These are phyloP conservation scores for Aurelia sp. DNA, from an alignment of 30 jellyfish, hydroid and myxozoan genomes.

Conservation along the genomic window DNA sequence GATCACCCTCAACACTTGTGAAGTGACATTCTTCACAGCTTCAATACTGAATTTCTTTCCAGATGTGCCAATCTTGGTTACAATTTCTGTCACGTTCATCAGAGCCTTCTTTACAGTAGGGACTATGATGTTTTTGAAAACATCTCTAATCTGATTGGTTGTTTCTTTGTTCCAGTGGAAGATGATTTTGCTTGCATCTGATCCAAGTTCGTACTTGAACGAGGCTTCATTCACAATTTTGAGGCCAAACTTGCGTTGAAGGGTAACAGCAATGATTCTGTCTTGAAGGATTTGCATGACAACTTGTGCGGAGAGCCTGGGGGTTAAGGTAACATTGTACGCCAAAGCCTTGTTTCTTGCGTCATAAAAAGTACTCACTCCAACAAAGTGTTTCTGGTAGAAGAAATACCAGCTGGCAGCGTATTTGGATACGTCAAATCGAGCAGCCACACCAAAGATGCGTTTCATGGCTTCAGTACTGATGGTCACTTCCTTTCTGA, in stretches of 20 bases:
- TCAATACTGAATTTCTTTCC: constrained; percentile 49
- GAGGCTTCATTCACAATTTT: constrained; percentile 82
- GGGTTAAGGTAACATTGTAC: constrained; percentile 84
- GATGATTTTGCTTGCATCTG: constrained; percentile 74
- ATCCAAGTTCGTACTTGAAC: constrained; percentile 74
- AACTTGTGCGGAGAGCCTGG: constrained; percentile 76
- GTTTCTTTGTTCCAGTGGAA: constrained; percentile 95
- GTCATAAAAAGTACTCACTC: constrained; percentile 71
- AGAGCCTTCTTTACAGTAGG: constrained; percentile 53
- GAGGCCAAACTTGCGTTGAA: constrained; percentile 75
- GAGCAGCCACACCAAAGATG: constrained; percentile 73
- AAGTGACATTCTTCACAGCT: constrained; percentile 38
- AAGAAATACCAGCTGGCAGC: constrained; percentile 64
- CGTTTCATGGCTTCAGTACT: constrained; percentile 72
- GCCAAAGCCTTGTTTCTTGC: constrained; percentile 77
- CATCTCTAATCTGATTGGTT: constrained; percentile 53
- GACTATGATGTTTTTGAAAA: constrained; percentile 40
- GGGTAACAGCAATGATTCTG: constrained; percentile 71
- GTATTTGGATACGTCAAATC: constrained; percentile 77
- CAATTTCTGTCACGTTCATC: constrained; percentile 24
- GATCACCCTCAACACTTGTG: constrained; percentile 47
- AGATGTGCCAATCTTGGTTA: constrained; percentile 34
- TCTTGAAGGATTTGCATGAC: constrained; percentile 81
- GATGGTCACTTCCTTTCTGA: constrained; percentile 61
- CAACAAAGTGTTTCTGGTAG: constrained; percentile 81